Evolutionary conservation across 2,888 invertebrate genomes (phyloP).

Genomic region (Lottia gigantea): DNA sequence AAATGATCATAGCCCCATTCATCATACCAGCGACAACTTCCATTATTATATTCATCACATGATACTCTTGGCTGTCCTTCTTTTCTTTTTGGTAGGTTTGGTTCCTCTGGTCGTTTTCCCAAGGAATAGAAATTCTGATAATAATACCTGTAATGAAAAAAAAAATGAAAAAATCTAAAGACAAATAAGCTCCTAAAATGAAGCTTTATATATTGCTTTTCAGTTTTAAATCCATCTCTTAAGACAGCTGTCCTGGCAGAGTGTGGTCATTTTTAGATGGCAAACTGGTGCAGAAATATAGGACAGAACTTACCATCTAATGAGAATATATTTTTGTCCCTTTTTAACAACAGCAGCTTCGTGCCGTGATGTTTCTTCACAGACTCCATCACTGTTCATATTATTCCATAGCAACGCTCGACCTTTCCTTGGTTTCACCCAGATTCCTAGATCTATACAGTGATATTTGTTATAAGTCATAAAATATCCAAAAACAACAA

Average conservation of each 20-base stretch:
- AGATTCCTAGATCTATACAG: constrained; percentile 57
- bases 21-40: constrained; percentile 64
- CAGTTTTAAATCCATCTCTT: too few relatives aligned
- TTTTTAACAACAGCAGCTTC: constrained; percentile 55
- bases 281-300: too few relatives aligned
- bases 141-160: constrained; percentile 54
- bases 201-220: too few relatives aligned
- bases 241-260: too few relatives aligned
- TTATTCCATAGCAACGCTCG: constrained; percentile 64
- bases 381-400: constrained; percentile 57
- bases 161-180: background rate
- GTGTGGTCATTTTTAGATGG: too few relatives aligned
- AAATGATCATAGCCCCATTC: constrained; percentile 63
- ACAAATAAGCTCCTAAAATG: too few relatives aligned
- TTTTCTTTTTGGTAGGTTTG: constrained; percentile 47
- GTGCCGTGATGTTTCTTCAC: constrained; percentile 59
- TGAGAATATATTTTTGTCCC: constrained; percentile 60
- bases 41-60: constrained; percentile 62
- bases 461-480: too few relatives aligned
- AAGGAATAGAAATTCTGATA: constrained; percentile 63
- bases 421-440: constrained; percentile 61
- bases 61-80: constrained; percentile 52
- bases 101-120: constrained; percentile 61
- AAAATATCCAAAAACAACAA: too few relatives aligned
- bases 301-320: constrained; percentile 53